Evolutionary conservation across 2,113 vertebrate species (phyloP), one percentile per base, ranked within the genome.

Genomic region (Pluvialis apricaria): DNA sequence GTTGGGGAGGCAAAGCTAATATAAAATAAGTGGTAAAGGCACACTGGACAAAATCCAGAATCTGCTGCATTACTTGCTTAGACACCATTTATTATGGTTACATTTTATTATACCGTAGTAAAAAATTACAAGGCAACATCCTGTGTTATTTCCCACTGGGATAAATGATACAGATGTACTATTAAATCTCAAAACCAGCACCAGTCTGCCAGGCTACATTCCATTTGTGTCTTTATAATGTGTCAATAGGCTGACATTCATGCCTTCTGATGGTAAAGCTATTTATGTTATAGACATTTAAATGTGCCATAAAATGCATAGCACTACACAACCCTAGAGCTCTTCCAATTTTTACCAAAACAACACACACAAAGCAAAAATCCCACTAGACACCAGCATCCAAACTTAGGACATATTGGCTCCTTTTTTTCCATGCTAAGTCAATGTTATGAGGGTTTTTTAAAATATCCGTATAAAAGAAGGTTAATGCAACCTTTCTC

Each of bases 61-160:
- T 86, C 81, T 45, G 47, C 69, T 97, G 95, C 32, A 17, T 96
- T 96, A 96, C 98, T 98, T 97, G 89, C 91, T 96, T 95, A 97
- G 94, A 96, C 96, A 87, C 55, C 96, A 94, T 98, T 98, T 98
- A 98, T 97, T 98, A 96, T 82, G 82, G 87, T 81, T 98, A 85
- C 96, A 97, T 98, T 98, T 98, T 98, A 98, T 97, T 97, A 98
- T 78, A 92, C 34, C 96, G 91, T 87, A 98, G 94, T 98, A 97
- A 98, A 97, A 98, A 97, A 97, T 97, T 97, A 97, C 91, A 98
- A 97, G 96, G 90, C 81, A 82, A 96, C 96, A 97, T 97, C 95
- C 94, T 97, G 94, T 94, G 94, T 82, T 97, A 96, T 97, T 98
- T 97, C 96, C 96, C 92, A 90, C 94, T 96, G 93, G 92, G 97